Conservation (phyloP, 2,113 vertebrate species). For the Sitta europaea region DNA sequence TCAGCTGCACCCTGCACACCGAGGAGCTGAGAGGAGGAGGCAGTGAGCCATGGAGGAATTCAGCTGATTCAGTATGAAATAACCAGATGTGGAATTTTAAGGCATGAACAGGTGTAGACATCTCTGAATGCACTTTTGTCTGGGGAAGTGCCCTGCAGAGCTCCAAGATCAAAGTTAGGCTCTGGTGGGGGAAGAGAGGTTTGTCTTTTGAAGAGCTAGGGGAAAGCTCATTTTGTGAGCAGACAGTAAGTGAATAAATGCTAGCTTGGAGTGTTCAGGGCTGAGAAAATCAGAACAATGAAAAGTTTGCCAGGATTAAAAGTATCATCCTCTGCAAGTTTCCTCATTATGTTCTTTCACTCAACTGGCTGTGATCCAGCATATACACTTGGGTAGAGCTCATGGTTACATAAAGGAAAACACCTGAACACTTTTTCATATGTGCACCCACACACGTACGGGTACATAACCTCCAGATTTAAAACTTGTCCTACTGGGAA, state of each 20-base stretch:
- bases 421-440: neutral
- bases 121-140: conserved; percentile 32
- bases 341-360: neutral
- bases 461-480: neutral
- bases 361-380: neutral
- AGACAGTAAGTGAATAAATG: neutral
- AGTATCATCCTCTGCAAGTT: neutral
- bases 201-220: conserved; percentile 36
- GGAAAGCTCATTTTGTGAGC: conserved; percentile 8
- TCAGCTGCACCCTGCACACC: neutral
- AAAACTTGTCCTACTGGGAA: neutral
- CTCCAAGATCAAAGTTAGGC: conserved; percentile 23
- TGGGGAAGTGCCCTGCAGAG: conserved; percentile 4
- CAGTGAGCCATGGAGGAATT: neutral
- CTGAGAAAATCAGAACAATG: conserved; percentile 29
- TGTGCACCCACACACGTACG: neutral
- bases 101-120: conserved; percentile 35
- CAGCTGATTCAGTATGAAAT: conserved; percentile 20
- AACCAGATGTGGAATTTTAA: conserved; percentile 48
- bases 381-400: neutral
- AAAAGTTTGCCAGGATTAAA: conserved; percentile 13
- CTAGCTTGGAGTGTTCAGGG: neutral
- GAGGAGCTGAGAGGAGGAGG: neutral
- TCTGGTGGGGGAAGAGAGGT: neutral
- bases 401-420: neutral